Evolutionary conservation across 2,113 vertebrate species (phyloP), one percentile per base, ranked within the genome.

Genomic region (Myotis brandtii): DNA sequence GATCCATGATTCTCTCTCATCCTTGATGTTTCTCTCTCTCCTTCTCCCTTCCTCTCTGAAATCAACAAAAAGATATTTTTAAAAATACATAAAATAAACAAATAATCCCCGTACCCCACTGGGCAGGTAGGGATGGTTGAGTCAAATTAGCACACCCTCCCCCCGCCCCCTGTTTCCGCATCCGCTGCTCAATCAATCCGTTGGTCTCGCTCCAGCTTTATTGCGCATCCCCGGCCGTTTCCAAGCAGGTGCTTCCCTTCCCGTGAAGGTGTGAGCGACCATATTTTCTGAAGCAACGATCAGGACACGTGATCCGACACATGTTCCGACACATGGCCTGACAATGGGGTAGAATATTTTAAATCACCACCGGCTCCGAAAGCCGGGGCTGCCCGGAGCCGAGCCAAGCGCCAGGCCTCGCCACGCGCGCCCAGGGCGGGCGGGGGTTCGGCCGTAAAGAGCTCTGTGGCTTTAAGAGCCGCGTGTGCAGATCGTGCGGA

Each of bases 261-360:
- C 77, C 7, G 6, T n/a, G 81, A 97, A 97, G 97, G 96, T 97
- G 96, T 81, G 91, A 97, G 94, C 69, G 17, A 95, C 95, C 97
- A 85, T 96, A 94, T 96, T 96, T 97, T 97, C 75, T 92, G 82
- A 95, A 95, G 90, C 90, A 95, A 90, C 46, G 66, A 95, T 96
- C 91, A 64, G 95, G 76, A 95, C 94, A 95, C 67, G 93, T 97
- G 96, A 92, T 95, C 87, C 27, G 69, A 95, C 96, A 96, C 96
- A 95, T 96, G 97, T 96, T 97, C 90, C 83, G 79, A 97, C 95
- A 97, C 97, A 95, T 92, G 97, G 94, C 80, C 93, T 96, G 92
- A 95, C 87, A 95, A 95, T 95, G 77, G 96, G 92, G 79, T 83
- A 48, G 92, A 96, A 96, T 96, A 92, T 96, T 97, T 97, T 93